Evolutionary conservation across 2,113 vertebrate species (phyloP), one percentile per base, ranked within the genome.

Genomic region (Colaptes auratus): DNA sequence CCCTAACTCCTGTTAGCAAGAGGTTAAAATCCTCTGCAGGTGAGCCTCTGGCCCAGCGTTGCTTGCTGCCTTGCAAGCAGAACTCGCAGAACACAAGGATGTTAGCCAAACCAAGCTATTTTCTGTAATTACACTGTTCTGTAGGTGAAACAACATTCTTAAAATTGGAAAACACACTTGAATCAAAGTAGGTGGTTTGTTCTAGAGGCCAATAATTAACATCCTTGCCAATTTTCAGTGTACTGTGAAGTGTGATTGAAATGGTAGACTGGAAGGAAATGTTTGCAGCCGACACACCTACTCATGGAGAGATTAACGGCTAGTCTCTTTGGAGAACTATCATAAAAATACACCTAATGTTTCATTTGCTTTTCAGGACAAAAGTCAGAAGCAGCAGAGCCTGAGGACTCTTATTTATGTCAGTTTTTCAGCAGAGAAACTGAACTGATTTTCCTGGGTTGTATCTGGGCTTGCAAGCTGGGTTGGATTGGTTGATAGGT

Each of bases 241-340:
- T 97, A 95, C 94, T 97, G 97, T 97, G 97, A 97, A 97, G 96
- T 97, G 95, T 95, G 94, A 97, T 96, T 97, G 97, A 97, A 97
- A 97, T 93, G 92, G 92, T 95, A 97, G 96, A 96, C 94, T 96
- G 96, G 95, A 95, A 97, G 97, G 96, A 97, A 97, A 97, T 96
- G 94, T 96, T 96, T 96, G 92, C 94, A 95, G 93, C 94, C 94
- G 96, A 96, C 97, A 97, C 96, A 96, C 97, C 97, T 95, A 96
- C 94, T 95, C 92, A 74, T 3, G 3, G 90, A 89, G 93, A 97
- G 96, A 97, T 97, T 97, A 97, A 95, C 91, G 25, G 95, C 88
- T 86, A 86, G 93, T 78, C 96, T 96, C 96, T 95, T 95, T 94
- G 92, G 93, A 96, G 95, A 96, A 50, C 90, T 95, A 96, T 97